Percentiles rank a stretch among this genome's conserved stretches.
Conservation (phyloP, 2,113 vertebrate species). For the Microtus montanus region DNA sequence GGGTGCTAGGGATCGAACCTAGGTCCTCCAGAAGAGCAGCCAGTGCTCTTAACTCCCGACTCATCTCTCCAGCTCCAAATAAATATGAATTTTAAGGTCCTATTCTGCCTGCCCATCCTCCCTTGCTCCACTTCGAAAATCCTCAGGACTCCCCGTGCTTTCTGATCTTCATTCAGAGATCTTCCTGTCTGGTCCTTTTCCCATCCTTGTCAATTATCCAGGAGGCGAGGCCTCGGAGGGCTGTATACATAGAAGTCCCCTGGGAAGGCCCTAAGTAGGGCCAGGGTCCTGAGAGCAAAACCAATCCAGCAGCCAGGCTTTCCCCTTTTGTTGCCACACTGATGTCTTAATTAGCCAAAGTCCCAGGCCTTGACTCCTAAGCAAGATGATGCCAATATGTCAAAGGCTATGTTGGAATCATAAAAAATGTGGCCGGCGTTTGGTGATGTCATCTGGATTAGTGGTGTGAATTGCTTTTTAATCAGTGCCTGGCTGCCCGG, state of each 20-base stretch:
- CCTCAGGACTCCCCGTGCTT: background rate
- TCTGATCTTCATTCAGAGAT: rapidly evolving
- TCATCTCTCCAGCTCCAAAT: background rate
- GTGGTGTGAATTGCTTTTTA: background rate
- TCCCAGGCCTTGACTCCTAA: background rate
- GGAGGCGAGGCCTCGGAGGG: background rate
- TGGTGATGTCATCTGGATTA: slow-evolving; percentile 48
- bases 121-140: too few relatives aligned
- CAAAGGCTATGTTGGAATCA: background rate
- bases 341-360: slow-evolving; percentile 12
- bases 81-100: background rate
- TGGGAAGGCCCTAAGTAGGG: background rate
- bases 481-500: background rate
- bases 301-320: background rate
- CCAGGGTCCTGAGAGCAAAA: background rate
- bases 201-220: background rate
- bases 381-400: background rate
- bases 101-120: background rate
- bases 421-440: background rate
- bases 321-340: background rate
- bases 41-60: background rate
- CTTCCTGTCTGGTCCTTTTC: background rate
- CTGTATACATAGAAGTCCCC: background rate
- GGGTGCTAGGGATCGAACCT: background rate
- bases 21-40: background rate